Evolutionary conservation across 2,797 vertebrate species (phyloP).

Genomic region (Arctocebus calabarensis): DNA sequence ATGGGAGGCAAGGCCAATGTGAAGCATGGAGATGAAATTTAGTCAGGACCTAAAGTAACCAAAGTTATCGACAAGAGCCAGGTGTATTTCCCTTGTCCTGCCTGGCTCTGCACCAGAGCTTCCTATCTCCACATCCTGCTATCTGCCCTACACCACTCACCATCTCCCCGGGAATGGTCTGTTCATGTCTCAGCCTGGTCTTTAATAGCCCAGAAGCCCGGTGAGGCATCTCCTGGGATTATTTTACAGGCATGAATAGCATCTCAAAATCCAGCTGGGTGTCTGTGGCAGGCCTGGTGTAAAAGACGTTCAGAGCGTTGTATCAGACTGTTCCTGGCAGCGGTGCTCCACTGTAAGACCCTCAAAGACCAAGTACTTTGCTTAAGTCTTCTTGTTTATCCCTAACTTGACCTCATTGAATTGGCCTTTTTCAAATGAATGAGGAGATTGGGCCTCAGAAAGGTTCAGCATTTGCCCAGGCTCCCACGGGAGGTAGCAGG

Average conservation of each 20-base stretch:
- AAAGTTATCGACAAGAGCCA: not conserved
- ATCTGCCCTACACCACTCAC: not conserved
- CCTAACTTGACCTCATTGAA: not conserved
- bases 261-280: not conserved
- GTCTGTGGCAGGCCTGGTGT: accelerated
- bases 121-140: not conserved
- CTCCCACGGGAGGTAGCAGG: not conserved
- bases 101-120: not conserved
- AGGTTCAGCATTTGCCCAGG: not conserved
- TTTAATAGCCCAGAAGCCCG: not conserved
- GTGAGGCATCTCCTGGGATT: not conserved
- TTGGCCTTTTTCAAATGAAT: not conserved
- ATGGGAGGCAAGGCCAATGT: not conserved
- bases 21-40: not conserved
- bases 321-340: not conserved
- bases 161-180: not conserved
- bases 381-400: not conserved
- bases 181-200: not conserved
- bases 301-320: not conserved
- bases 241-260: not conserved
- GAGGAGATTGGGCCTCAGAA: not conserved
- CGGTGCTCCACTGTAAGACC: not conserved
- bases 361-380: not conserved
- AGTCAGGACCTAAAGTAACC: too few species aligned
- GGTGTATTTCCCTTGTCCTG: too few species aligned